Percentiles rank a stretch among this genome's conserved stretches.
Conservation (phyloP, 2,888 invertebrate species). For the Microctonus aethiopoides region DNA sequence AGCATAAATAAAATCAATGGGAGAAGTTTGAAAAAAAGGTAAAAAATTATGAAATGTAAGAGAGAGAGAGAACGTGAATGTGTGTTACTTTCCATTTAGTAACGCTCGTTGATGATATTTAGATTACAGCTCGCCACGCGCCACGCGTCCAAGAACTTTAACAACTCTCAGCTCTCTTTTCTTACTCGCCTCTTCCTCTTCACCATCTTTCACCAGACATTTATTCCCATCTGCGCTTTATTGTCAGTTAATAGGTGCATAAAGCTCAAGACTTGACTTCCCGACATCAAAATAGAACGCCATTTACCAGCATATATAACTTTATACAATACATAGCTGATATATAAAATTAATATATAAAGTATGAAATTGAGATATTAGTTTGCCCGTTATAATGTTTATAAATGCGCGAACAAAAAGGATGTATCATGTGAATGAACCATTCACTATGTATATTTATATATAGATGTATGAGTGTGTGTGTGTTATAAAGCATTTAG, state of each 20-base stretch:
- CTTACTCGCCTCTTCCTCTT: constrained; percentile 5
- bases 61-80: constrained; percentile 24
- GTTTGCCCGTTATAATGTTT: neutral
- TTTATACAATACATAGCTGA: neutral
- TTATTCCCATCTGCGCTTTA: constrained; percentile 29
- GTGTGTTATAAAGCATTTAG: too few species aligned
- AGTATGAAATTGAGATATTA: constrained; percentile 33
- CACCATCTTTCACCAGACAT: neutral
- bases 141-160: constrained; percentile 38
- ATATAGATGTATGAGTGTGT: too few species aligned
- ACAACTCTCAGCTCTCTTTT: constrained; percentile 1
- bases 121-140: constrained; percentile 45
- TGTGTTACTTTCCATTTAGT: constrained; percentile 46
- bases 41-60: too few species aligned
- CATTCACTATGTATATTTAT: neutral
- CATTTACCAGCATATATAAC: constrained; percentile 5
- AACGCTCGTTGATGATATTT: constrained; percentile 48
- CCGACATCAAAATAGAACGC: constrained; percentile 22
- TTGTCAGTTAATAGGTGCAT: constrained; percentile 26
- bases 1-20: constrained; percentile 22
- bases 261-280: constrained; percentile 19
- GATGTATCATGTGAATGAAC: neutral
- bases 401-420: neutral
- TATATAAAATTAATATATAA: too few species aligned
- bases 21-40: constrained; percentile 8